Base-by-base conservation (phyloP, 2,888 invertebrate species). In the Lasioglossum marginatum region DNA sequence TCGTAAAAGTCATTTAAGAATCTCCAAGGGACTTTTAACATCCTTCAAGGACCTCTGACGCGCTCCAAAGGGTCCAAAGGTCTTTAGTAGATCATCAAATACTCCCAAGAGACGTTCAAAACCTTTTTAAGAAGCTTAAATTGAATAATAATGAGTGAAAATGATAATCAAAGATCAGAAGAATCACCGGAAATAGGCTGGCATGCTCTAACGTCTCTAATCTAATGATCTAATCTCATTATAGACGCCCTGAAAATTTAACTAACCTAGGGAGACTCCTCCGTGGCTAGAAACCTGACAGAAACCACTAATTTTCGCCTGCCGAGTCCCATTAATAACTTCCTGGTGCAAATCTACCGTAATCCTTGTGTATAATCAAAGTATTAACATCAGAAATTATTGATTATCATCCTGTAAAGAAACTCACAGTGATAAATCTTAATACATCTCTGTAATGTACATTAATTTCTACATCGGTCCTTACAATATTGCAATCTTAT, bases 221-320 rank as follows among this genome's bases (percentile, higher is more conserved):
- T 2, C 27, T 63, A 63, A 63, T 31, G 60, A 27, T 31, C 60
- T 31, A n/a, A 63, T 63, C 16, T 63, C 60, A 63, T 63, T 63
- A 63, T 31, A 16, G 60, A 16, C 16, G 5, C 2, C 27, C 60
- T 63, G 60, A 4, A 63, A n/a, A 16, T 16, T 63, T 63, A 63
- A 63, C 27, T 27, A 63, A 16, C 31, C 4, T 16, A 14, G 6
- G 16, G 63, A 31, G 27, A 63, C 34, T 66, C 34, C 23, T 34
- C 34, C 34, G 34, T 19, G 23, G 8, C 34, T 66, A 23, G 34
- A 66, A 66, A 19, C 66, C 10, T 23, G 34, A 66, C 23, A 23
- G 66, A 66, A 31, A 34, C 66, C 34, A 66, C 66, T 66, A 66
- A 66, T 66, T 66, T 66, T 34, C 34, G 31, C 31, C 19, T 66